These are phyloP conservation scores for Macropus fuliginosus DNA, from an alignment of 2,797 vertebrate genomes.

Conservation along the genomic window DNA sequence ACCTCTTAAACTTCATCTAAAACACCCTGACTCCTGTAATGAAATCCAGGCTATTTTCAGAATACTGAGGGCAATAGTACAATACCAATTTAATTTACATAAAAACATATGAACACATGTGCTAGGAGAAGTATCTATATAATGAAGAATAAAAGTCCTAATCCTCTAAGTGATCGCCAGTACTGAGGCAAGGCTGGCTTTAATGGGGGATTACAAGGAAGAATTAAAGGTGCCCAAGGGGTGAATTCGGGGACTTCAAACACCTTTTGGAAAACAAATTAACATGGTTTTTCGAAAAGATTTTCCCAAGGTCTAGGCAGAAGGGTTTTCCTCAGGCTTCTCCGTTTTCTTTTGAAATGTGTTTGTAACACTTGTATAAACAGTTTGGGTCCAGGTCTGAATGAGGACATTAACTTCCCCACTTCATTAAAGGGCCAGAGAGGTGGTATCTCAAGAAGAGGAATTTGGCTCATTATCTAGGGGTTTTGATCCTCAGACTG, in stretches of 20 bases:
- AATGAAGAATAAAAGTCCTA: conserved; percentile 81
- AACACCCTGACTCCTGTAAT: conserved; percentile 74
- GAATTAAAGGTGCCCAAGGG: conserved; percentile 81
- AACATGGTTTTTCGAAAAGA: conserved; percentile 72
- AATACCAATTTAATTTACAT: conserved; percentile 66
- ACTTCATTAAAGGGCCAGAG: conserved; percentile 64
- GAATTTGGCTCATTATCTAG: conserved; percentile 74
- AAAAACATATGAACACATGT: conserved; percentile 50
- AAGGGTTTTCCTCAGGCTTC: conserved; percentile 67
- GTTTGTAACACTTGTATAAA: conserved; percentile 80
- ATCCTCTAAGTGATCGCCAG: conserved; percentile 79
- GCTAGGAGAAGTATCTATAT: conserved; percentile 78
- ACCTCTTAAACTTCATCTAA: conserved; percentile 78
- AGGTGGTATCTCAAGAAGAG: conserved; percentile 72
- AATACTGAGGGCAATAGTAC: conserved; percentile 74
- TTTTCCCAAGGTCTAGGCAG: conserved; percentile 49
- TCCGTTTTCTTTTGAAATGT: conserved; percentile 78
- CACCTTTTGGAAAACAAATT: conserved; percentile 81
- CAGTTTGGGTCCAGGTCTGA: conserved; percentile 62
- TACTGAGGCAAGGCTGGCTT: conserved; percentile 75
- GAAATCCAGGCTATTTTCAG: conserved; percentile 77
- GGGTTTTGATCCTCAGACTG: conserved; percentile 61
- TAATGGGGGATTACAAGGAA: conserved; percentile 80
- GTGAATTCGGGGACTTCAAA: conserved; percentile 73
- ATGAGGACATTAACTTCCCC: conserved; percentile 58